phyloP scores from a whole-genome alignment of 2,888 invertebrate species.

The Podotricha telesiphe region DNA sequence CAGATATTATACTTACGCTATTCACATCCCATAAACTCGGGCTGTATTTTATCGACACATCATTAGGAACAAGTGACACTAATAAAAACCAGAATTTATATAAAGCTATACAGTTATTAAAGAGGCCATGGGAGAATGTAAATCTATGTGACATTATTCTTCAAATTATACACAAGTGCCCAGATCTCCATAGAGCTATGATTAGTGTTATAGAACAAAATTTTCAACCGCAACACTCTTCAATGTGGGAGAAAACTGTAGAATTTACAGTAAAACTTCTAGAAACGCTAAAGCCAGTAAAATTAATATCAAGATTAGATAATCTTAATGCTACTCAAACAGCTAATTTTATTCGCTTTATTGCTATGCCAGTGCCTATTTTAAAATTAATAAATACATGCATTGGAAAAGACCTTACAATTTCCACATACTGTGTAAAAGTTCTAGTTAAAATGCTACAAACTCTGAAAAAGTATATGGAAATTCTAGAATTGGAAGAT shows the following conservation, averaged over 20 bases:
- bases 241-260: slow-evolving; percentile 79
- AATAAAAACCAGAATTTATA: slow-evolving; percentile 85
- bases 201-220: slow-evolving; percentile 83
- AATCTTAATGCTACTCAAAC: slow-evolving; percentile 80
- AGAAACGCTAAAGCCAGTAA: slow-evolving; percentile 73
- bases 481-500: slow-evolving; percentile 72
- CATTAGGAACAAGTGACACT: slow-evolving; percentile 83
- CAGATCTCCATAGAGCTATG: slow-evolving; percentile 87
- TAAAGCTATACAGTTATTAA: slow-evolving; percentile 85
- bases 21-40: slow-evolving; percentile 91
- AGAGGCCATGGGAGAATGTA: slow-evolving; percentile 87
- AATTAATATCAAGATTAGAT: slow-evolving; percentile 72
- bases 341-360: slow-evolving; percentile 75
- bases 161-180: slow-evolving; percentile 86
- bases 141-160: slow-evolving; percentile 85
- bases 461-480: slow-evolving; percentile 79
- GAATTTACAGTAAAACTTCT: slow-evolving; percentile 75
- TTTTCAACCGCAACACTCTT: slow-evolving; percentile 84
- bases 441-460: slow-evolving; percentile 83
- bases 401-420: slow-evolving; percentile 64
- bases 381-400: slow-evolving; percentile 71
- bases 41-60: slow-evolving; percentile 88
- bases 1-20: slow-evolving; percentile 88
- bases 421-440: slow-evolving; percentile 75
- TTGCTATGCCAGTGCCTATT: slow-evolving; percentile 77